A percentile compares a stretch with the other conserved stretches of the same genome.
These are phyloP conservation scores for Drosophila bipectinata DNA, from an alignment of 1,140 invertebrate species.

Conservation along the genomic window DNA sequence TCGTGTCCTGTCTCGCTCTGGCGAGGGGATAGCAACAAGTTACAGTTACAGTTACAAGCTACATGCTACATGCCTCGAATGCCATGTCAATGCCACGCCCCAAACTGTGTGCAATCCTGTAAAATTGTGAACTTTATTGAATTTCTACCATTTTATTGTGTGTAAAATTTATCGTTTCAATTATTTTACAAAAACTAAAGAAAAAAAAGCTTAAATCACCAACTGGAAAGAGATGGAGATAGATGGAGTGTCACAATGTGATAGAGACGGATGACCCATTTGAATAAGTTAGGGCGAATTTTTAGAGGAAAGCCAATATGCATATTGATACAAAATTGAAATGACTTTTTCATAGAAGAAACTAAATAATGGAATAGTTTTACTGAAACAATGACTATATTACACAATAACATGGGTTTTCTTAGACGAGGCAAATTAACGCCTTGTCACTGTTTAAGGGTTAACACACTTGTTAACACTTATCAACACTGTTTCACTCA, in stretches of 20 bases:
- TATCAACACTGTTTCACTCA: too few relatives aligned
- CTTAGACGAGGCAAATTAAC: too few relatives aligned
- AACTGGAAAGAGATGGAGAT: conserved; percentile 1
- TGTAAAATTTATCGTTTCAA: conserved; percentile 80
- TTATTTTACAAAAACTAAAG: conserved; percentile 50
- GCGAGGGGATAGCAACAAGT: conserved; percentile 66
- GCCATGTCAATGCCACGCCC: conserved; percentile 37
- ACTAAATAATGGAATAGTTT: not conserved
- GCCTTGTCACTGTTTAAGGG: too few relatives aligned
- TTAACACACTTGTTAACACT: too few relatives aligned
- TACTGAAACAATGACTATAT: too few relatives aligned
- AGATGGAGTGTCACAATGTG: conserved; percentile 5
- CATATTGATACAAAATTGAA: not conserved
- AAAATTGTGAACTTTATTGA: conserved; percentile 78
- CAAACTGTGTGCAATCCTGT: conserved; percentile 37
- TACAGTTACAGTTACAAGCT: conserved; percentile 55
- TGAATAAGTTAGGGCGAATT: not conserved
- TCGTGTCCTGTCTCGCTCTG: conserved; percentile 35
- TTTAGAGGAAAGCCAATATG: not conserved
- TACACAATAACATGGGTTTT: too few relatives aligned
- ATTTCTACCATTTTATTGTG: conserved; percentile 74
- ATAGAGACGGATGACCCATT: conserved; percentile 17
- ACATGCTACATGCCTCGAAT: conserved; percentile 48
- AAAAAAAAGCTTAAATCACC: conserved; percentile 8
- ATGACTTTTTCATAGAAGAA: not conserved